phyloP scores from a whole-genome alignment of 1,140 invertebrate genomes.

The Gryllus bimaculatus region DNA sequence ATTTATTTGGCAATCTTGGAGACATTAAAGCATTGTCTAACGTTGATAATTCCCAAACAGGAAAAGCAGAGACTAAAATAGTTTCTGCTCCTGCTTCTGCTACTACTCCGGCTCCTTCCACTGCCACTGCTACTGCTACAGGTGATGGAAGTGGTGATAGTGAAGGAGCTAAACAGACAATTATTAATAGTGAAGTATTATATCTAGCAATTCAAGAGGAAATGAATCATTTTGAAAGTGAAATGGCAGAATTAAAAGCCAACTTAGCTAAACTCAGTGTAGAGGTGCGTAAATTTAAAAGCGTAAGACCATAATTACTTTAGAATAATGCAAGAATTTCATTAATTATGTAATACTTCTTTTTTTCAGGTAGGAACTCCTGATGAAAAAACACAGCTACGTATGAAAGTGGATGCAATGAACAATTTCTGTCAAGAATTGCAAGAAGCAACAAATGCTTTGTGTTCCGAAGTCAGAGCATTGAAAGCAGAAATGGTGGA shows the following conservation, averaged over 20 bases:
- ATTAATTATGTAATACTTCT: not conserved
- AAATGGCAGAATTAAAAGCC: slow-evolving; percentile 4
- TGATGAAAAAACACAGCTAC: slow-evolving; percentile 40
- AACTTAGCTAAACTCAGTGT: not conserved
- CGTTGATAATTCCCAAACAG: no score
- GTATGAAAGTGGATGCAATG: slow-evolving; percentile 33
- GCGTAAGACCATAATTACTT: not conserved
- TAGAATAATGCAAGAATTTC: not conserved
- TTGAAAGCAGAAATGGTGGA: slow-evolving; percentile 49
- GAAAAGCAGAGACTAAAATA: no score
- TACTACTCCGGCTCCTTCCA: no score
- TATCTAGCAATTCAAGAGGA: slow-evolving; percentile 16
- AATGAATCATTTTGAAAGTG: slow-evolving; percentile 11
- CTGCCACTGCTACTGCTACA: not conserved
- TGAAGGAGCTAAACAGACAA: not conserved
- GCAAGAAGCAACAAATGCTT: slow-evolving; percentile 39
- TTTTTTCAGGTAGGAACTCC: slow-evolving; percentile 33
- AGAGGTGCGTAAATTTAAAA: slow-evolving; percentile 8
- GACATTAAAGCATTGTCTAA: no score
- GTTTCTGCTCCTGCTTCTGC: no score
- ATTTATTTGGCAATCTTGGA: no score
- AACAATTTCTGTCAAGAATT: slow-evolving; percentile 42
- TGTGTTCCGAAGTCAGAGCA: slow-evolving; percentile 36
- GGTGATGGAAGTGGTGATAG: not conserved
- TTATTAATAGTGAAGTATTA: slow-evolving; percentile 8